Evolutionary conservation across 2,113 vertebrate species (phyloP), one percentile per base, ranked within the genome.

Genomic region (Rhinichthys klamathensis): DNA sequence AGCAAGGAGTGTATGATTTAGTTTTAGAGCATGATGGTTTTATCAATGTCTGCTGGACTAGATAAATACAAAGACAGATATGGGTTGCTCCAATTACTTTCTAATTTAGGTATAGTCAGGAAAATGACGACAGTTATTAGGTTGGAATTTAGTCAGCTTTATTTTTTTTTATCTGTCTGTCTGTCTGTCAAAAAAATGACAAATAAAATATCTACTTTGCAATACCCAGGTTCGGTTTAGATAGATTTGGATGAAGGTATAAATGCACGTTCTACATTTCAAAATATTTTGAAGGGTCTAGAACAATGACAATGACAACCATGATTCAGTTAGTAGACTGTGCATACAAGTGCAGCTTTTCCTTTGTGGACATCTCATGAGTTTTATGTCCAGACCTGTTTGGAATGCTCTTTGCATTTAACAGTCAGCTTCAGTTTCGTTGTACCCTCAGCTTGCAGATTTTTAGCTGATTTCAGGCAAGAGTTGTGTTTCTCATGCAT

Each of bases 351-450:
- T 91, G 88, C 82, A 91, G 63, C 41, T 13, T 74, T 49, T 80
- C 12, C 13, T 65, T 84, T 89, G 90, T 91, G 87, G 91, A 94
- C 91, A 90, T 89, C 91, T 91, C 84, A 81, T 85, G 35, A 51
- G 67, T 90, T 90, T 87, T 94, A 90, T 94, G 94, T 94, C 91
- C 91, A 92, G 94, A 93, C 94, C 92, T 94, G 94, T 92, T 94
- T 90, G 93, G 94, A 92, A 95, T 94, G 93, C 89, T 89, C 51
- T 65, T 44, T 27, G n/a, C 6, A 12, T 51, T 73, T 80, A 51
- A 56, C 58, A 86, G 56, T 41, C 41, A 72, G 13, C 41, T 44
- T 74, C 4, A 85, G 21, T 72, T 67, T 56, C n/a, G 54, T 35
- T 67, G n/a, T 11, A 51, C 69, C 61, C 41, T 11, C 23, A 51